A percentile compares a stretch with the other conserved stretches of the same genome.
phyloP scores from a whole-genome alignment of 1,140 invertebrate species.

The Calephelis nemesis region DNA sequence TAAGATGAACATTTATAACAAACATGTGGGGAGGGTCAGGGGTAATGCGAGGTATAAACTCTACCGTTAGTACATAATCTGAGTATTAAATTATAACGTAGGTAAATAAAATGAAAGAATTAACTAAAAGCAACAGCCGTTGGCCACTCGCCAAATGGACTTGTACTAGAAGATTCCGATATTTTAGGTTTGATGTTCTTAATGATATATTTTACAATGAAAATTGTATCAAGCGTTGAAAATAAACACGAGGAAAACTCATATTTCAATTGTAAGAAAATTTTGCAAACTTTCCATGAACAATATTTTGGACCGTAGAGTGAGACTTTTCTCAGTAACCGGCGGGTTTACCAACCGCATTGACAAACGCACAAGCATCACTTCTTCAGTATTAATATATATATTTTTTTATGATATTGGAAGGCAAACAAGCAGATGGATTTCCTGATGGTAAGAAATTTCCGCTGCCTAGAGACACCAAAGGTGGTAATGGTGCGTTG shows the following conservation, averaged over 20 bases:
- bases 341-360: too few species aligned
- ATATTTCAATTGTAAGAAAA: background rate
- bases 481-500: too few species aligned
- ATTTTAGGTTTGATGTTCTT: conserved; percentile 13
- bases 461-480: too few species aligned
- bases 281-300: background rate
- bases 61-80: background rate
- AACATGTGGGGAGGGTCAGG: background rate
- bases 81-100: background rate
- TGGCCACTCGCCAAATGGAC: conserved; percentile 24
- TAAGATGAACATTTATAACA: background rate
- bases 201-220: conserved; percentile 15
- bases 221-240: conserved; percentile 5
- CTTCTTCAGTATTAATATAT: too few species aligned
- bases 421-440: too few species aligned
- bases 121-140: conserved; percentile 19
- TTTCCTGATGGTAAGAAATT: too few species aligned
- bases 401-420: too few species aligned
- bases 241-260: background rate
- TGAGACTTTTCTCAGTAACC: too few species aligned
- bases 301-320: too few species aligned
- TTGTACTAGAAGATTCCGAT: conserved; percentile 18
- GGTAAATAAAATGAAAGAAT: conserved; percentile 9
- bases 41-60: background rate
- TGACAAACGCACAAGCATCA: too few species aligned